Evolutionary conservation across 2,113 vertebrate genomes (phyloP), one percentile per base, ranked within the genome.

Genomic region (Lasiurus borealis): DNA sequence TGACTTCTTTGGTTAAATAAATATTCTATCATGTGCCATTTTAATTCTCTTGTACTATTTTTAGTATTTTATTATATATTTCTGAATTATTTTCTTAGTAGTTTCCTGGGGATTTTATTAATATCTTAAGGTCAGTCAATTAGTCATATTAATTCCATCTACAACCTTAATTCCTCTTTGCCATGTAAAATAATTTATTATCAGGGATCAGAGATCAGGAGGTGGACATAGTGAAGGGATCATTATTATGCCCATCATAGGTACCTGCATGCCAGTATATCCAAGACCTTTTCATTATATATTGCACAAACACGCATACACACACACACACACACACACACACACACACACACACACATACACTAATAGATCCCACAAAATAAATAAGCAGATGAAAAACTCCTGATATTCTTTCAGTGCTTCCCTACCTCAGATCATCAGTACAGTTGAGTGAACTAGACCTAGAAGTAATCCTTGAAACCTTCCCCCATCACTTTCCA

Each of bases 251-350:
- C 27, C 69, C 76, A n/a, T 36, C 75, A 72, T 0, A 62, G 31
- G 18, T n/a, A 86, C 71, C 46, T 90, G 77, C 72, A 96, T 84
- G n/a, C 59, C 40, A 90, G 16, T 29, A 80, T 34, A 34, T 84
- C 13, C 15, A 78, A 85, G 23, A 62, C 8, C 6, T 69, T 73
- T 91, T 52, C 36, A 69, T 75, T 88, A 88, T 68, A 71, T 52
- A 5, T 80, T 40, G 40, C 40, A 40, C 40, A 40, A 40, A 40
- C 8, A 8, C 15, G 50, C 13, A 4, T 2, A 18, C 6, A 19
- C 44, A 48, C 15, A 77, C 29, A 27, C 34, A 85, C 19, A 57
- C 11, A 64, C 59, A 82, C n/a, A 27, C 34, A 85, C 19, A 57
- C 11, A 64, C 59, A 82, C n/a, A 46, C 50, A 87, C 14, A 57